A percentile compares a stretch with the other conserved stretches of the same genome.
These are phyloP conservation scores for Calypte anna DNA, from an alignment of 2,113 vertebrate genomes.

Conservation along the genomic window DNA sequence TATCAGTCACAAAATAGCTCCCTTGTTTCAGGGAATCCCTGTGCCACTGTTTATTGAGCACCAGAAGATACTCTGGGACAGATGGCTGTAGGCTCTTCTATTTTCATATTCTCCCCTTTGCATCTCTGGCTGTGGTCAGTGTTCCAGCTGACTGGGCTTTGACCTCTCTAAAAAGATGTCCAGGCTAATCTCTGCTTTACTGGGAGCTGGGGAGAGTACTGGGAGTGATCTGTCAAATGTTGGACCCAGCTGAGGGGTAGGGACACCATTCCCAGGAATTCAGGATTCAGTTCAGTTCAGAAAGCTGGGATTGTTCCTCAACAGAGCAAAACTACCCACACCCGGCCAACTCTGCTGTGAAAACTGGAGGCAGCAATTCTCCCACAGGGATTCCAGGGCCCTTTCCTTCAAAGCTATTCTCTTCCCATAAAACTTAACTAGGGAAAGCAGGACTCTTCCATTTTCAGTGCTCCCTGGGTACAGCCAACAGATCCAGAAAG, in stretches of 20 bases:
- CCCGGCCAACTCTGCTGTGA: background rate
- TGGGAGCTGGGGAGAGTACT: background rate
- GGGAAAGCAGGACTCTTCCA: background rate
- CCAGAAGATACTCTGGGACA: background rate
- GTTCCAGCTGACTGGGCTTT: background rate
- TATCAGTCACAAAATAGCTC: background rate
- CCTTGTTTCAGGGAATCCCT: background rate
- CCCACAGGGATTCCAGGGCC: background rate
- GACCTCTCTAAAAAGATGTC: background rate
- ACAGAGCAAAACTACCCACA: background rate
- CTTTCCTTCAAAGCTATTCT: background rate
- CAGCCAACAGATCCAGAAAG: background rate
- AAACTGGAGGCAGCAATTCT: background rate
- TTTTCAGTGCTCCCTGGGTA: background rate
- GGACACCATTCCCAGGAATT: background rate
- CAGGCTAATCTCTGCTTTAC: background rate
- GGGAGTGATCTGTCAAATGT: background rate
- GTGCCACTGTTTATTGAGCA: background rate
- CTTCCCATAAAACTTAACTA: background rate
- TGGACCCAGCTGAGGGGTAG: background rate
- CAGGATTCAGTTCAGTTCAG: background rate
- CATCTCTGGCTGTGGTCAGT: background rate
- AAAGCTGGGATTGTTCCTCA: background rate
- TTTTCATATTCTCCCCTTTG: background rate
- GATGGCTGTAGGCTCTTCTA: background rate